These are phyloP conservation scores for cattle (Bos taurus) DNA, from an alignment of 2,113 vertebrate genomes.

Conservation along the genomic window ARS-UCD2.0 NC_037337.1:69166001-69166500, in stretches of 20 bases:
- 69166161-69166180: conserved; percentile 24
- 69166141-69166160: conserved; percentile 27
- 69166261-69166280: conserved; percentile 12
- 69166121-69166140: conserved; percentile 21
- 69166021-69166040: conserved; percentile 68
- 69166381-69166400: conserved; percentile 60
- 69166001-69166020: conserved; percentile 59
- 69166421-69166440: neutral
- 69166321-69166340: conserved; percentile 15
- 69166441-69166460: conserved; percentile 56
- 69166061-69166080: conserved; percentile 70
- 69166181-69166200: conserved; percentile 33
- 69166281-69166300: neutral
- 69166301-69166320: neutral
- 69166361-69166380: conserved; percentile 33
- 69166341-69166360: neutral
- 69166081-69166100: conserved; percentile 61
- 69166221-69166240: neutral
- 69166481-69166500: conserved; percentile 20
- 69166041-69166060: conserved; percentile 63
- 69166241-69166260: conserved; percentile 18
- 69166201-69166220: conserved; percentile 43
- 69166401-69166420: conserved; percentile 27
- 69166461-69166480: conserved; percentile 69
- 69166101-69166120: neutral